A percentile compares a stretch with the other conserved stretches of the same genome.
phyloP scores from a whole-genome alignment of 1,140 invertebrate species.

The Ridgeia piscesae region DNA sequence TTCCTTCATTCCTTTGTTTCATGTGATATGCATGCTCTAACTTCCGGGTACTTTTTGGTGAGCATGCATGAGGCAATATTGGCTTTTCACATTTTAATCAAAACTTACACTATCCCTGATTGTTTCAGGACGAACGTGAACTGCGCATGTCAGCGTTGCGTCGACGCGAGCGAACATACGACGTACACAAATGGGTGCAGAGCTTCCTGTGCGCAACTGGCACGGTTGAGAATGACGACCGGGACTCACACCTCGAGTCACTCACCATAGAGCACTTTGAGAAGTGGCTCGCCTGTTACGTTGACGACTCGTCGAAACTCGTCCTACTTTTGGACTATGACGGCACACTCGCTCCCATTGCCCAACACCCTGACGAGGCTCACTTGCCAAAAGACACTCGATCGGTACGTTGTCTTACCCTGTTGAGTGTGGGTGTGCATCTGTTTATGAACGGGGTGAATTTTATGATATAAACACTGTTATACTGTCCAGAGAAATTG shows the following conservation, averaged over 20 bases:
- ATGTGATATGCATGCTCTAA: no score
- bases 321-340: slow-evolving; percentile 86
- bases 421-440: neutral
- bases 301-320: slow-evolving; percentile 66
- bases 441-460: neutral
- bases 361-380: slow-evolving; percentile 84
- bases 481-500: no score
- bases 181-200: slow-evolving; percentile 87
- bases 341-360: slow-evolving; percentile 83
- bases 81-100: no score
- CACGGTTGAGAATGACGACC: slow-evolving; percentile 24
- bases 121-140: slow-evolving; percentile 71
- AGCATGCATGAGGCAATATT: no score
- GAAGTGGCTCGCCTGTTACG: slow-evolving; percentile 80
- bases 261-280: slow-evolving; percentile 29
- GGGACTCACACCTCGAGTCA: slow-evolving; percentile 31
- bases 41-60: no score
- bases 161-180: slow-evolving; percentile 71
- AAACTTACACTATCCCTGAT: neutral
- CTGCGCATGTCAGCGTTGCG: slow-evolving; percentile 83
- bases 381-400: slow-evolving; percentile 78
- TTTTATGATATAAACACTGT: no score
- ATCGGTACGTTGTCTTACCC: slow-evolving; percentile 56
- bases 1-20: no score
- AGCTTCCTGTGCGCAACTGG: slow-evolving; percentile 68